Conservation (phyloP, 2,888 invertebrate species). For the Morpho helenor region DNA sequence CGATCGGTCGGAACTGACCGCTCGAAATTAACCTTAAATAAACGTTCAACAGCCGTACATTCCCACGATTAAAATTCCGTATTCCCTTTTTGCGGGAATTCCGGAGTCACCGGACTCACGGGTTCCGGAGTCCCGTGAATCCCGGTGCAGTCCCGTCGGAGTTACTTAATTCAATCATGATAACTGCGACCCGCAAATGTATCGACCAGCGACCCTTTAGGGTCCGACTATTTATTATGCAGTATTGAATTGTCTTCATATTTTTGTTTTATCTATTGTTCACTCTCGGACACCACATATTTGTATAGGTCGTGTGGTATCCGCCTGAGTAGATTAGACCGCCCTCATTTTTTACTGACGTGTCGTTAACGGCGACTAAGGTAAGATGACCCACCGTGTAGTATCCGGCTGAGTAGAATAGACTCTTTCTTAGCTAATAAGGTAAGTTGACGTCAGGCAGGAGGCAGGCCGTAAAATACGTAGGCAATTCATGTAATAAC, state of each 20-base stretch:
- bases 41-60: constrained; percentile 47
- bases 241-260: too few species aligned
- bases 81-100: constrained; percentile 58
- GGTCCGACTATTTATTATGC: constrained; percentile 30
- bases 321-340: too few species aligned
- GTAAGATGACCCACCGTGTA: too few species aligned
- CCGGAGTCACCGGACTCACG: constrained; percentile 31
- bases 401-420: too few species aligned
- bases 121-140: constrained; percentile 36
- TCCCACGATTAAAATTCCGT: constrained; percentile 68
- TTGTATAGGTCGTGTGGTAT: constrained; percentile 18
- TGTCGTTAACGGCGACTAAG: too few species aligned
- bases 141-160: constrained; percentile 52
- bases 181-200: constrained; percentile 75
- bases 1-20: constrained; percentile 49
- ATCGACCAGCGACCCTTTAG: constrained; percentile 73
- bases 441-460: too few species aligned
- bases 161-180: constrained; percentile 77
- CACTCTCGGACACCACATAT: constrained; percentile 9
- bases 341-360: too few species aligned
- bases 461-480: too few species aligned
- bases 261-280: too few species aligned
- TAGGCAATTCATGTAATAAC: too few species aligned
- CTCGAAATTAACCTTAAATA: constrained; percentile 69
- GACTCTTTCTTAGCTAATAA: too few species aligned